Percentiles rank a stretch among this genome's conserved stretches.
These are phyloP conservation scores for Temnothorax longispinosus DNA, from an alignment of 1,140 invertebrate genomes.

Conservation along the genomic window DNA sequence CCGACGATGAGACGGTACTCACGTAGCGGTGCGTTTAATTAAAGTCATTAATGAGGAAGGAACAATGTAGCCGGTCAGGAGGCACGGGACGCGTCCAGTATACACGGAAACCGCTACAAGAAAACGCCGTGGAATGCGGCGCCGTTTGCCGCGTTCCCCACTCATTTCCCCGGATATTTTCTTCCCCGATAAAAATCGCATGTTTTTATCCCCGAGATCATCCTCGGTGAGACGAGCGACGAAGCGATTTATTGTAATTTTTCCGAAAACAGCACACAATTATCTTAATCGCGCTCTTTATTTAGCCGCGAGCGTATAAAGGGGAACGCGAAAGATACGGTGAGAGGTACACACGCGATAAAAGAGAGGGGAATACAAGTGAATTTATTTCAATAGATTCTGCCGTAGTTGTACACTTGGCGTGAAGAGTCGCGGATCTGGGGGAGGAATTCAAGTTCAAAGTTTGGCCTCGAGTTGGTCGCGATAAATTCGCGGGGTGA, in stretches of 20 bases:
- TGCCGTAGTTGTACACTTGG: not conserved
- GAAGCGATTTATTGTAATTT: not conserved
- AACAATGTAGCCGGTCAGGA: slow-evolving; percentile 45
- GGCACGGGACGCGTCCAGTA: not conserved
- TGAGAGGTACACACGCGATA: not conserved
- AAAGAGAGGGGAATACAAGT: not conserved
- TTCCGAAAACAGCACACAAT: not conserved
- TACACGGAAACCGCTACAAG: slow-evolving; percentile 37
- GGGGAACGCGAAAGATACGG: not conserved
- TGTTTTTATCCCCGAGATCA: not conserved
- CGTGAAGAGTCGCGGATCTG: not conserved
- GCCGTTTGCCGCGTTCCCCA: not conserved
- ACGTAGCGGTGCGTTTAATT: slow-evolving; percentile 51
- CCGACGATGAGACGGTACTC: slow-evolving; percentile 16
- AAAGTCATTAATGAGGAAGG: slow-evolving; percentile 51
- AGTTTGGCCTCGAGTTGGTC: not conserved
- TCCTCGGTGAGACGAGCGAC: not conserved
- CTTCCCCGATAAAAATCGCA: not conserved
- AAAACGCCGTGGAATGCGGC: slow-evolving; percentile 26
- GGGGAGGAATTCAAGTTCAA: not conserved
- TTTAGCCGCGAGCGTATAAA: not conserved
- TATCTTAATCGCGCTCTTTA: not conserved
- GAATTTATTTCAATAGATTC: not conserved
- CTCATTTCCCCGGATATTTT: slow-evolving; percentile 9
- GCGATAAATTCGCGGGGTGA: not conserved